Percentiles rank a stretch among this genome's conserved stretches.
Conservation (phyloP, 2,113 vertebrate genomes). For the Menidia beryllina region DNA sequence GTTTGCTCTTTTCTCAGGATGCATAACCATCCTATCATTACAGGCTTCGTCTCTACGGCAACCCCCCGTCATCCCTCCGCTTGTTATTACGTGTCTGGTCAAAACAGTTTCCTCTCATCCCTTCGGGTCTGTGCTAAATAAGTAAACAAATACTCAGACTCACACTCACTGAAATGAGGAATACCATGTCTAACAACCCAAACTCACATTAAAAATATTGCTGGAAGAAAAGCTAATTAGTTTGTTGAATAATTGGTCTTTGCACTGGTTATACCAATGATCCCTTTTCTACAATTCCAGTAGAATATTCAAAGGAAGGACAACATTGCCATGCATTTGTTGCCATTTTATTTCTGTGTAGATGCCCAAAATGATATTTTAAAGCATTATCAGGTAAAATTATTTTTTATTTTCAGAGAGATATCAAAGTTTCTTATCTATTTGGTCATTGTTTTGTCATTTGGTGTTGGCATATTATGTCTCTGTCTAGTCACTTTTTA, state of each 20-base stretch:
- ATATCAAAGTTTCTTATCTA: too few relatives aligned
- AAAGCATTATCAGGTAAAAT: too few relatives aligned
- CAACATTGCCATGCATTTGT: neutral
- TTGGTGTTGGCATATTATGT: too few relatives aligned
- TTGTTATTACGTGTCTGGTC: slow-evolving; percentile 74
- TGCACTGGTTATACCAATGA: neutral
- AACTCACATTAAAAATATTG: too few relatives aligned
- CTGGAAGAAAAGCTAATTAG: too few relatives aligned
- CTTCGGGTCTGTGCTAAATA: slow-evolving; percentile 47
- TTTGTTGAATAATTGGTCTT: too few relatives aligned
- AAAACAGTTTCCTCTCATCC: slow-evolving; percentile 64
- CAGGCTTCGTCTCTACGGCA: slow-evolving; percentile 58
- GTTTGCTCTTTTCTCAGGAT: slow-evolving; percentile 37
- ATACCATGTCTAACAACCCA: slow-evolving; percentile 2
- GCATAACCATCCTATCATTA: slow-evolving; percentile 63
- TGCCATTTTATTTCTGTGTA: neutral
- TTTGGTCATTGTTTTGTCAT: too few relatives aligned
- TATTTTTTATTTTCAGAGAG: too few relatives aligned
- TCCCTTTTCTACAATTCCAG: neutral
- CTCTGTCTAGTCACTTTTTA: too few relatives aligned
- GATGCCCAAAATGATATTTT: too few relatives aligned
- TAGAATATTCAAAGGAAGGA: too few relatives aligned
- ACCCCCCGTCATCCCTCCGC: slow-evolving; percentile 59
- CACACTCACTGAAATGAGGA: slow-evolving; percentile 6
- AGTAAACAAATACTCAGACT: slow-evolving; percentile 13